Base-by-base conservation (phyloP, 2,888 invertebrate species). In the Pachliopta kotzebuea region DNA sequence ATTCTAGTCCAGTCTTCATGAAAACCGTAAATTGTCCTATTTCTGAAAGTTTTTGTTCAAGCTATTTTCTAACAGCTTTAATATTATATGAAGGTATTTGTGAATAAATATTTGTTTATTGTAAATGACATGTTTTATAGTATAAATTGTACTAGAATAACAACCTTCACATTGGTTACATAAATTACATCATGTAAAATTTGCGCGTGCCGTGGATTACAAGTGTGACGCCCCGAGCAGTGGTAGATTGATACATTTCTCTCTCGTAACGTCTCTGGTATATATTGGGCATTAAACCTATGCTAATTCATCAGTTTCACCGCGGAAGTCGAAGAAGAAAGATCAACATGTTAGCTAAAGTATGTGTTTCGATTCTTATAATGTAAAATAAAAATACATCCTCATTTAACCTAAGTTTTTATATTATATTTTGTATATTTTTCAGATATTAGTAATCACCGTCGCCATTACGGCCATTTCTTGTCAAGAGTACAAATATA, bases 221-320 rank as follows among this genome's bases (percentile, higher is more conserved):
- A 83, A 86, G 84, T 86, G 83, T 81, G 85, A 84, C 81, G 85
- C 85, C 83, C 78, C 83, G 68, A 83, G 81, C 83, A 79, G 82
- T 80, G 80, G 78, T 80, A 84, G 87, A 88, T 86, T 83, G 86
- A 86, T 85, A 85, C 88, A 86, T 83, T 87, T 88, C 87, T 86
- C 86, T 88, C 90, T 84, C 88, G 89, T 89, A 87, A 88, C 90
- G 86, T 90, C 89, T 89, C 86, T 84, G 77, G 85, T 91, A 91
- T 91, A 91, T 90, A 91, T 90, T 89, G 87, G 85, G 88, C 84
- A 88, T 84, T 88, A 86, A 81, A 83, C 83, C 78, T 86, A 86
- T 88, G 86, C 84, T 85, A 86, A 88, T 88, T 85, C 88, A 89
- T 81, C 90, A 91, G 90, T 91, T 85, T 82, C 80, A 85, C 85